Percentiles rank a stretch among this genome's conserved stretches.
phyloP scores from a whole-genome alignment of 2,797 vertebrate genomes.

The Ataeniobius toweri region DNA sequence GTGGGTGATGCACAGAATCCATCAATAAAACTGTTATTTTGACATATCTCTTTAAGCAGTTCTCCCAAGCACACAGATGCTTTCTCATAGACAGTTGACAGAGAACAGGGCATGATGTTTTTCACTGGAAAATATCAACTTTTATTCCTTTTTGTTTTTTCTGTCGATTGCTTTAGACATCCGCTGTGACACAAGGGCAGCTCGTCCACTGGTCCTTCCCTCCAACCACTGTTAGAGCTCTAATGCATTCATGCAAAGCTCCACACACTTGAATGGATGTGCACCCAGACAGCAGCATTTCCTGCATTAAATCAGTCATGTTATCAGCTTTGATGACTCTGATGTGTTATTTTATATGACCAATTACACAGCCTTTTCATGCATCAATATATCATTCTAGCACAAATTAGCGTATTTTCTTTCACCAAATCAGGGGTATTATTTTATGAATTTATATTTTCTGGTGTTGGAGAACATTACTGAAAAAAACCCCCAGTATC shows the following conservation, averaged over 20 bases:
- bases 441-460: constrained; percentile 30
- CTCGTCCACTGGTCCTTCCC: constrained; percentile 25
- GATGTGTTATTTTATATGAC: background rate
- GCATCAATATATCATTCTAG: constrained; percentile 15
- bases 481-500: background rate
- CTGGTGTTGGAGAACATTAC: background rate
- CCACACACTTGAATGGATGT: constrained; percentile 37
- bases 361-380: constrained; percentile 12
- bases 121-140: constrained; percentile 11
- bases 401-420: constrained; percentile 31
- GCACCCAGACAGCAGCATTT: constrained; percentile 17
- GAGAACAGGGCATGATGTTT: constrained; percentile 22
- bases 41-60: constrained; percentile 20
- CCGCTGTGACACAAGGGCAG: constrained; percentile 35
- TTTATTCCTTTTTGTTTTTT: constrained; percentile 12
- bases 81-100: constrained; percentile 22
- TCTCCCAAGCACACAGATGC: constrained; percentile 15
- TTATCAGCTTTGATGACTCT: background rate
- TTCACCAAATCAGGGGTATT: constrained; percentile 18
- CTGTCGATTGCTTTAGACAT: constrained; percentile 25
- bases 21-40: constrained; percentile 53
- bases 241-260: constrained; percentile 48
- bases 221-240: constrained; percentile 39
- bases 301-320: constrained; percentile 2
- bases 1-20: constrained; percentile 35